Conservation (phyloP, 2,113 vertebrate genomes). For the Penelope pileata region DNA sequence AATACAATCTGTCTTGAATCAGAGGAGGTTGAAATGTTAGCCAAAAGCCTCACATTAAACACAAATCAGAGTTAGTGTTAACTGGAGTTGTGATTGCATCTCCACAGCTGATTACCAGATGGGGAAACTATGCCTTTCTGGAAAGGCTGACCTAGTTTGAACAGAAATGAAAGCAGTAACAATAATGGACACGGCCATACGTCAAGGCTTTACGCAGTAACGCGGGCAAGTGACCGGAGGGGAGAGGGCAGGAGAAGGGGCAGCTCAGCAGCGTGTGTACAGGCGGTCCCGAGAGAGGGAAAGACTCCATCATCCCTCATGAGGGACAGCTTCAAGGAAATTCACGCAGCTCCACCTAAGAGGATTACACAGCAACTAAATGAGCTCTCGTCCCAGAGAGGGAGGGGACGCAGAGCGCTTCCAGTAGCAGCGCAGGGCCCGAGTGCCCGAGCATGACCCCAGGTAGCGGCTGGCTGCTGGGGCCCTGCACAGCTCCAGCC, state of each 20-base stretch:
- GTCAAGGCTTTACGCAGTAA: background rate
- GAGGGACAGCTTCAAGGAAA: background rate
- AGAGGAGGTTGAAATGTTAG: background rate
- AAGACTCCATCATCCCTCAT: background rate
- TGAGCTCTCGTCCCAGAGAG: background rate
- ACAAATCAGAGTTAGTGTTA: background rate
- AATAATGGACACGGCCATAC: background rate
- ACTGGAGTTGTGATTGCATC: background rate
- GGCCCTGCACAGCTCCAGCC: background rate
- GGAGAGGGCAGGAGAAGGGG: background rate
- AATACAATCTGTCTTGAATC: background rate
- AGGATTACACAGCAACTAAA: background rate
- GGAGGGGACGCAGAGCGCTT: background rate
- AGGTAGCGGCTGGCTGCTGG: background rate
- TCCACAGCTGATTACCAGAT: slow-evolving; percentile 19
- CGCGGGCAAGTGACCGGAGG: accelerated
- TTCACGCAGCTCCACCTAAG: background rate
- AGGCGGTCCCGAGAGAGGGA: background rate
- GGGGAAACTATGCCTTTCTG: slow-evolving; percentile 4
- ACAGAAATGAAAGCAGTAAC: background rate
- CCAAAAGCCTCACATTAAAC: background rate
- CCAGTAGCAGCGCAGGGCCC: background rate
- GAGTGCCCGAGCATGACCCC: background rate
- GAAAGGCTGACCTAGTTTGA: background rate
- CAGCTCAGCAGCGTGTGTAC: background rate